A percentile compares a stretch with the other conserved stretches of the same genome.
phyloP scores from a whole-genome alignment of 2,113 vertebrate genomes.

The Phylloscopus whistleri region DNA sequence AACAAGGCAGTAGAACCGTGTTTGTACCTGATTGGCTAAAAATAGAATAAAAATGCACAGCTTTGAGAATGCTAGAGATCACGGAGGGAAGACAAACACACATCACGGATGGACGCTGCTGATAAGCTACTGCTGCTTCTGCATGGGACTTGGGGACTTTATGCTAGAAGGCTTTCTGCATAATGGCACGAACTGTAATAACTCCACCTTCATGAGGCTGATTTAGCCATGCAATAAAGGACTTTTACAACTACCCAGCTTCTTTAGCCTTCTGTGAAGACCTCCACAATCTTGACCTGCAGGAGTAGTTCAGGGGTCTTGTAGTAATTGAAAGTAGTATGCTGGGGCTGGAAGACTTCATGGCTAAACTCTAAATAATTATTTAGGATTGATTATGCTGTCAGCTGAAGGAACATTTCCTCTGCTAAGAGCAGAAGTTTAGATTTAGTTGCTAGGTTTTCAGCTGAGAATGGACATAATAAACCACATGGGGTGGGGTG shows the following conservation, averaged over 20 bases:
- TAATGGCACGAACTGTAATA: not conserved
- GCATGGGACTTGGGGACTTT: not conserved
- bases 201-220: not conserved
- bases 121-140: not conserved
- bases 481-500: not conserved
- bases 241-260: not conserved
- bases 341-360: not conserved
- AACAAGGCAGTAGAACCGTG: not conserved
- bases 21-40: not conserved
- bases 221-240: not conserved
- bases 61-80: not conserved
- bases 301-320: not conserved
- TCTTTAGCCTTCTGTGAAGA: not conserved
- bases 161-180: not conserved
- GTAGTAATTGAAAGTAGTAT: not conserved
- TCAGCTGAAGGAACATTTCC: not conserved
- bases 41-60: not conserved
- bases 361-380: not conserved
- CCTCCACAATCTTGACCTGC: not conserved
- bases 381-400: not conserved
- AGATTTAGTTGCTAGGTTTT: not conserved
- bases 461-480: not conserved
- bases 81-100: not conserved
- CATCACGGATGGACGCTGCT: not conserved
- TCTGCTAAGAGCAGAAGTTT: not conserved